Evolutionary conservation across 2,797 vertebrate species (phyloP), one percentile per base, ranked within the genome.

Genomic region (Gymnocypris eckloni): DNA sequence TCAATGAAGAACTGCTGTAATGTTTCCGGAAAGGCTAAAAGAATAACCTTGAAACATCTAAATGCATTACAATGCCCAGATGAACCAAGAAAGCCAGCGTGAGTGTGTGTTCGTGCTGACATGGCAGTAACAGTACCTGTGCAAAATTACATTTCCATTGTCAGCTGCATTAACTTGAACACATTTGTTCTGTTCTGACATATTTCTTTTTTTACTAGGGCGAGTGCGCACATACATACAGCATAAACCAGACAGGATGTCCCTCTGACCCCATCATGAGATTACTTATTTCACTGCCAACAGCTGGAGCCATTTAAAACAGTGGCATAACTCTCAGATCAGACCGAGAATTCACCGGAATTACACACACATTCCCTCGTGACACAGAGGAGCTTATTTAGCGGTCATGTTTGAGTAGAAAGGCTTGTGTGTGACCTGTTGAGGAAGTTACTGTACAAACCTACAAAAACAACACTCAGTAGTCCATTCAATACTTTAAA

Each of bases 1-100:
- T 86, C 84, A 80, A 81, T 86, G 76, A 76, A 81, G 75, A 78
- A 71, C 18, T 75, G 54, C 83, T 86, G 81, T 83, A 73, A 85
- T 83, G 87, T 83, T 88, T 83, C 84, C 84, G 81, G 87, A 86
- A 81, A n/a, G 73, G 45, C 83, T 82, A 82, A 87, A 83, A 85
- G 54, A 87, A 87, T 82, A 82, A 79, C 76, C 76, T 67, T 79
- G 52, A 45, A 75, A 72, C 82, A 83, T 66, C 81, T 88, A 83
- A 88, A 83, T 18, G 67, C 75, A 88, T 88, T 88, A 86, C 20
- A 69, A 77, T 48, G 70, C 83, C 83, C 83, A 67, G 52, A 80
- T 50, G 83, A 70, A 79, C 83, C 33, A 50, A 52, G 41, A 64
- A 41, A 64, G 25, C 43, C 39, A 16, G n/a, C 66, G 37, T 39